Percentiles rank a stretch among this genome's conserved stretches.
Conservation (phyloP, 2,888 invertebrate genomes). For the Eupeodes luniger region DNA sequence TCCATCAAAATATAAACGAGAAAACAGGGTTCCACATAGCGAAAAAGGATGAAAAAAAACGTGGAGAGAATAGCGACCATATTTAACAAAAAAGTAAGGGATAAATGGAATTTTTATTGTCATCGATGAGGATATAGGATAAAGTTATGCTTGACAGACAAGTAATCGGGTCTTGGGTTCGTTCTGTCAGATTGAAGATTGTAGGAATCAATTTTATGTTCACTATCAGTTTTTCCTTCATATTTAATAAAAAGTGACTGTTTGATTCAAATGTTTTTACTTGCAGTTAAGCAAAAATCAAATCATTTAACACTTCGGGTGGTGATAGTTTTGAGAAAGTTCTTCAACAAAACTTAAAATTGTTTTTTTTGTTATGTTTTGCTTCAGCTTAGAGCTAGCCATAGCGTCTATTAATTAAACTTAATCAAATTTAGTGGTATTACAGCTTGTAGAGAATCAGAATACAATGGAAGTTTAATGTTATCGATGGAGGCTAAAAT, state of each 20-base stretch:
- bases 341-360: too few species aligned
- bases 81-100: background rate
- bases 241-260: background rate
- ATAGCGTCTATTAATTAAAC: too few species aligned
- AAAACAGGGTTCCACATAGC: background rate
- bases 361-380: too few species aligned
- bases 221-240: background rate
- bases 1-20: slow-evolving; percentile 54
- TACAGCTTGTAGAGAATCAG: too few species aligned
- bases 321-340: too few species aligned
- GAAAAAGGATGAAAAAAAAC: slow-evolving; percentile 10
- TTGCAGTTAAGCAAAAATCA: too few species aligned
- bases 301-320: too few species aligned
- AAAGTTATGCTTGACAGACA: slow-evolving; percentile 17
- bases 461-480: too few species aligned
- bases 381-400: too few species aligned
- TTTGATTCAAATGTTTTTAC: too few species aligned
- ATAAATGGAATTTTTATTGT: background rate
- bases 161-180: slow-evolving; percentile 31
- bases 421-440: too few species aligned
- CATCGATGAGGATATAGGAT: slow-evolving; percentile 32
- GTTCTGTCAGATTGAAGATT: slow-evolving; percentile 54
- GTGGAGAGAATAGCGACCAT: background rate
- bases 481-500: too few species aligned
- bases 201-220: slow-evolving; percentile 45